Evolutionary conservation across 1,140 invertebrate genomes (phyloP).

Genomic region (Tribolium madens): DNA sequence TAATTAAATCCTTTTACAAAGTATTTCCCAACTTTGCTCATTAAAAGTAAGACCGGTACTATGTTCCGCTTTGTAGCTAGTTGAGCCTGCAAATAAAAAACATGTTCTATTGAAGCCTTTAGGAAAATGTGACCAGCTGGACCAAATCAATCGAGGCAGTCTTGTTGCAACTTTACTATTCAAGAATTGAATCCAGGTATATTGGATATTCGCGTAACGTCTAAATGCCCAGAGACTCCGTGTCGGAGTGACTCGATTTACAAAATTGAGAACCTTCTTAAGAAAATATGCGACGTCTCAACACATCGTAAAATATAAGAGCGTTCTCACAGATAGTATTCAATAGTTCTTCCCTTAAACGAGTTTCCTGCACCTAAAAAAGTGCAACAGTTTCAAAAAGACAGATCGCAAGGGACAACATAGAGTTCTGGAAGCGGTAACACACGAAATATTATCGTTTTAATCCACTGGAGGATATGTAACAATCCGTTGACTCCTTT

Average conservation of each 20-base stretch:
- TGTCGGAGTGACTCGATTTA: conserved; percentile 37
- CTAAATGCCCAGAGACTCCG: conserved; percentile 38
- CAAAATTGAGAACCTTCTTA: conserved; percentile 40
- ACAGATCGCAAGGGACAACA: neutral
- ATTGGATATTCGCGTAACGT: conserved; percentile 34
- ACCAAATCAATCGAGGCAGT: conserved; percentile 8
- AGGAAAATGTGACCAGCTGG: neutral
- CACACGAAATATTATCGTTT: conserved; percentile 36
- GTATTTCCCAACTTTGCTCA: neutral
- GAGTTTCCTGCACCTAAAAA: neutral
- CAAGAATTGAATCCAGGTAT: conserved; percentile 28
- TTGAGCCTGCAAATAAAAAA: too few species aligned
- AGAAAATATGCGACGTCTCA: conserved; percentile 37
- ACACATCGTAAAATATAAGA: conserved; percentile 19
- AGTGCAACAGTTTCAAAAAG: too few species aligned
- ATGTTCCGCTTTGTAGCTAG: neutral
- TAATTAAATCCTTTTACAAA: neutral
- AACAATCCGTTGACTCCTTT: conserved; percentile 38
- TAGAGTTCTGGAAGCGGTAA: neutral
- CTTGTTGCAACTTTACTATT: conserved; percentile 1
- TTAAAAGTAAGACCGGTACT: neutral
- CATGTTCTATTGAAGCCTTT: neutral
- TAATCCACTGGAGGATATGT: conserved; percentile 34
- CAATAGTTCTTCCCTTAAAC: neutral
- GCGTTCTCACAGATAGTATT: neutral